phyloP scores from a whole-genome alignment of 2,888 invertebrate genomes.

The Aromia moschata region DNA sequence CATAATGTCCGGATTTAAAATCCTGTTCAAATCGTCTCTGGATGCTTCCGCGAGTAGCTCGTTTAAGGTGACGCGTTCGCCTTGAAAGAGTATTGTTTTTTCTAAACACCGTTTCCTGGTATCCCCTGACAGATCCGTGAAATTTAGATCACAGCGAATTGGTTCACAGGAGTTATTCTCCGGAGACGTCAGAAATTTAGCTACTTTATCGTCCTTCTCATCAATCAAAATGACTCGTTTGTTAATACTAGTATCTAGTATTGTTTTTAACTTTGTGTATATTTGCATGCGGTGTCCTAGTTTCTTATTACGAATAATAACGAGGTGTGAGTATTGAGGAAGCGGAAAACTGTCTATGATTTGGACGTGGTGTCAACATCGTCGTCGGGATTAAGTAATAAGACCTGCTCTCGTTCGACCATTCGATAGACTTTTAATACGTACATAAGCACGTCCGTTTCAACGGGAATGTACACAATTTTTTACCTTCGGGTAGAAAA shows the following conservation, averaged over 20 bases:
- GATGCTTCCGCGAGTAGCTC: neutral
- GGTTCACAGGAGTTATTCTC: neutral
- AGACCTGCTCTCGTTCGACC: neutral
- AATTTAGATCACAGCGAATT: neutral
- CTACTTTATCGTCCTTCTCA: neutral
- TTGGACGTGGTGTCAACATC: neutral
- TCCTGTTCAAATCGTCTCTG: neutral
- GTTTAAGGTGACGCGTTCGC: neutral
- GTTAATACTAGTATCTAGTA: neutral
- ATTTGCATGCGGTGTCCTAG: no score
- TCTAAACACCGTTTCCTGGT: neutral
- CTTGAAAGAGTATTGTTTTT: slow-evolving; percentile 15
- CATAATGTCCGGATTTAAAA: neutral
- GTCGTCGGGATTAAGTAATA: slow-evolving; percentile 6
- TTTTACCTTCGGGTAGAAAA: no score
- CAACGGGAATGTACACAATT: no score
- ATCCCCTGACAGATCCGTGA: slow-evolving; percentile 3
- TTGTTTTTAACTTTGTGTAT: neutral
- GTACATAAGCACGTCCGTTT: no score
- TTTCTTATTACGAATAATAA: neutral
- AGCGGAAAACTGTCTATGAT: neutral
- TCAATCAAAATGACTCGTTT: neutral
- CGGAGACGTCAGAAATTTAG: neutral
- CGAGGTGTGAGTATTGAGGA: neutral
- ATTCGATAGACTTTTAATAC: neutral